Conservation (phyloP, 2,797 vertebrate genomes). For the Uromys caudimaculatus region DNA sequence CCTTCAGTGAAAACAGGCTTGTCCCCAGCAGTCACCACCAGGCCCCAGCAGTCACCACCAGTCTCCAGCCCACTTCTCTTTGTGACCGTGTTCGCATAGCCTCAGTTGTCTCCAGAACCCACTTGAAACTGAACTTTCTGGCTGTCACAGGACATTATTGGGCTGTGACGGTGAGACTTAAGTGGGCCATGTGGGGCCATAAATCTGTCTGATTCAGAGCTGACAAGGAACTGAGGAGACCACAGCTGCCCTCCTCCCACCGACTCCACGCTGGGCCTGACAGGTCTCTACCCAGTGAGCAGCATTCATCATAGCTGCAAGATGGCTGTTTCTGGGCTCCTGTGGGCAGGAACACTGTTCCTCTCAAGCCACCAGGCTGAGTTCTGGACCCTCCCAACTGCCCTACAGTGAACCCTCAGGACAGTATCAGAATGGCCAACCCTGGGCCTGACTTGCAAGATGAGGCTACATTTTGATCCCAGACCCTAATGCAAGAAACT, state of each 20-base stretch:
- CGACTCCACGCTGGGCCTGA: not conserved
- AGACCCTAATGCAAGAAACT: not conserved
- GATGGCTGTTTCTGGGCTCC: fast-evolving
- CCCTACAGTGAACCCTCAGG: not conserved
- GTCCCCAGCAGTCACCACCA: fast-evolving
- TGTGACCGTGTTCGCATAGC: not conserved
- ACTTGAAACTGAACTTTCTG: conserved; percentile 10
- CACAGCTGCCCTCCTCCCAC: not conserved
- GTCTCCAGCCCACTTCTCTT: not conserved
- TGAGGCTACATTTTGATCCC: not conserved
- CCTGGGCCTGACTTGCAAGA: too few species aligned
- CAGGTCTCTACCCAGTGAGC: not conserved
- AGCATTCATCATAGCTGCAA: too few species aligned
- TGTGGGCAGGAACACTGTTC: fast-evolving
- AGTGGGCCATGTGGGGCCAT: not conserved
- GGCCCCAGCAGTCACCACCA: fast-evolving
- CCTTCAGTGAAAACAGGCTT: not conserved
- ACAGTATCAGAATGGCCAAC: too few species aligned
- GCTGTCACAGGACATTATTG: not conserved
- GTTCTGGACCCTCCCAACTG: not conserved
- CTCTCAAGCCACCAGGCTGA: not conserved
- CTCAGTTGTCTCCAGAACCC: not conserved
- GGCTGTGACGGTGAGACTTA: conserved; percentile 23
- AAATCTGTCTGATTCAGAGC: not conserved
- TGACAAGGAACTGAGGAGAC: not conserved